Evolutionary conservation across 2,797 vertebrate genomes (phyloP).

Genomic region (Pitangus sulphuratus): DNA sequence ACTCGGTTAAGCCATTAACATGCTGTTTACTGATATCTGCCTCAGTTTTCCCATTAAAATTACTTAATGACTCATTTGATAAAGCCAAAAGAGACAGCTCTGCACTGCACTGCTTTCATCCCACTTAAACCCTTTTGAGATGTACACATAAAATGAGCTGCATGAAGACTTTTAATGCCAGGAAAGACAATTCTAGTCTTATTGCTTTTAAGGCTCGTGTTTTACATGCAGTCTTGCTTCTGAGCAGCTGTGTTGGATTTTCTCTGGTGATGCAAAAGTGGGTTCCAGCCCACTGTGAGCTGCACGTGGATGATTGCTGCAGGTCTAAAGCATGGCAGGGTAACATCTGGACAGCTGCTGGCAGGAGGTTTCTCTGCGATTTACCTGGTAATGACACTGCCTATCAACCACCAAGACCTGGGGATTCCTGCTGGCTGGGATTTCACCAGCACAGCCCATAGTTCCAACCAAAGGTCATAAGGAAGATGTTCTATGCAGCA

Average conservation of each 20-base stretch:
- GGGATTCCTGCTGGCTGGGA: neutral
- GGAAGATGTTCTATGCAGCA: fast-evolving
- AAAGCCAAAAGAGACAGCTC: neutral
- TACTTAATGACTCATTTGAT: neutral
- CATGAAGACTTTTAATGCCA: neutral
- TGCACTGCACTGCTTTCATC: neutral
- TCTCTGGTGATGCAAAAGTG: neutral
- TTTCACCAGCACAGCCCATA: neutral
- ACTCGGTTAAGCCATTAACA: neutral
- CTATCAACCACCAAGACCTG: neutral
- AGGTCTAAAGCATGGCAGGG: neutral
- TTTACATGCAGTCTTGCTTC: neutral
- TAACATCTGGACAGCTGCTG: neutral
- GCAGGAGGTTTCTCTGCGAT: neutral
- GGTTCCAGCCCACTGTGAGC: neutral
- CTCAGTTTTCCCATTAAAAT: neutral
- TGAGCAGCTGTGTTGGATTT: neutral
- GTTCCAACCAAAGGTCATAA: neutral
- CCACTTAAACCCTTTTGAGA: neutral
- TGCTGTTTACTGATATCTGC: neutral
- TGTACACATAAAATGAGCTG: neutral
- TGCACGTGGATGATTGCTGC: neutral
- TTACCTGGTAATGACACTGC: neutral
- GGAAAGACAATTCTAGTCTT: neutral
- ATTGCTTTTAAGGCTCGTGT: neutral